phyloP scores from a whole-genome alignment of 2,113 vertebrate genomes.

The Entelurus aequoreus region DNA sequence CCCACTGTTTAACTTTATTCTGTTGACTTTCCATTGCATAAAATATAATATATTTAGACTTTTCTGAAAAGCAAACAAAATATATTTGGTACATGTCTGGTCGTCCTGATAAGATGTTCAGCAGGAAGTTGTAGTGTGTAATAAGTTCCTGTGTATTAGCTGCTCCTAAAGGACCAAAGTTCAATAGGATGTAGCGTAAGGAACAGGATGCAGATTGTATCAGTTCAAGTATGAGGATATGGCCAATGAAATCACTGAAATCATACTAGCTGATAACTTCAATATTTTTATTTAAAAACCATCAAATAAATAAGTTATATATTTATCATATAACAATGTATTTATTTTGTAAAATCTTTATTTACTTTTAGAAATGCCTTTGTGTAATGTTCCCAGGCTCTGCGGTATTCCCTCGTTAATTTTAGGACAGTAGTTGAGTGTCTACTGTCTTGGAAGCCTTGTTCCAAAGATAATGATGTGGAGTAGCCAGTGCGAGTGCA shows the following conservation, averaged over 20 bases:
- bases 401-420: slow-evolving; percentile 34
- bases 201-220: slow-evolving; percentile 57
- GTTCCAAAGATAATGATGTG: slow-evolving; percentile 44
- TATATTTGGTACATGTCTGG: slow-evolving; percentile 63
- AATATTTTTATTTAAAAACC: not conserved
- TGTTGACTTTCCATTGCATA: too few species aligned
- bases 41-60: slow-evolving; percentile 13
- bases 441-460: slow-evolving; percentile 22
- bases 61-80: slow-evolving; percentile 18
- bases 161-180: slow-evolving; percentile 50
- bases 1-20: too few species aligned
- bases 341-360: slow-evolving; percentile 8
- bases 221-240: slow-evolving; percentile 54
- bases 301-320: not conserved
- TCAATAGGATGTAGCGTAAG: slow-evolving; percentile 57
- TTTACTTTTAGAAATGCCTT: slow-evolving; percentile 8
- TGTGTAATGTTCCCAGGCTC: slow-evolving; percentile 23
- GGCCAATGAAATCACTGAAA: slow-evolving; percentile 41
- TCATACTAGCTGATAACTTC: slow-evolving; percentile 1
- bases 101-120: slow-evolving; percentile 72
- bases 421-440: slow-evolving; percentile 44
- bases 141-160: slow-evolving; percentile 76
- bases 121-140: slow-evolving; percentile 79
- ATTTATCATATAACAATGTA: slow-evolving; percentile 8
- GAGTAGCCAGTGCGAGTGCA: slow-evolving; percentile 49